phyloP scores from a whole-genome alignment of 2,888 invertebrate genomes.

The Furcula furcula region DNA sequence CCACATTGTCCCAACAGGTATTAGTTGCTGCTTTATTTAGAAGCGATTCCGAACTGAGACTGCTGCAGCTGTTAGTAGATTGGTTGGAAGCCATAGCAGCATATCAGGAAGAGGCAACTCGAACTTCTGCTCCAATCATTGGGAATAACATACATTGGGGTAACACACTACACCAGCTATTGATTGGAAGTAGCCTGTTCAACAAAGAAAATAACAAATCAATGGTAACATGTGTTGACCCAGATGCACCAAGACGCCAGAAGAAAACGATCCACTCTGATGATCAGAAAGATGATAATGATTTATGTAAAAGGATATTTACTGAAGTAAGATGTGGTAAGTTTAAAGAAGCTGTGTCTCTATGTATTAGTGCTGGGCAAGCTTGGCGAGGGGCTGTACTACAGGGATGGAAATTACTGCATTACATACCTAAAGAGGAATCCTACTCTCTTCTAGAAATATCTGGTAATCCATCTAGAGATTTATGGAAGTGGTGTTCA shows the following conservation, averaged over 20 bases:
- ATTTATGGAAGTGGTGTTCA: slow-evolving; percentile 89
- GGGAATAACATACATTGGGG: slow-evolving; percentile 92
- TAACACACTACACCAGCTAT: slow-evolving; percentile 91
- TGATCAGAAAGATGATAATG: slow-evolving; percentile 89
- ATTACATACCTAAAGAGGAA: slow-evolving; percentile 90
- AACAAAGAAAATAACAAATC: slow-evolving; percentile 67
- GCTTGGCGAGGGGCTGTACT: slow-evolving; percentile 95
- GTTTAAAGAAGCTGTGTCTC: slow-evolving; percentile 90
- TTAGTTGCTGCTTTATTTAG: slow-evolving; percentile 64
- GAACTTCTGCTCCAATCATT: slow-evolving; percentile 66
- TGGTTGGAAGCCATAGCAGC: slow-evolving; percentile 95
- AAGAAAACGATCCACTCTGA: slow-evolving; percentile 90
- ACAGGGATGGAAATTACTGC: slow-evolving; percentile 94
- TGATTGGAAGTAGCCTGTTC: slow-evolving; percentile 74
- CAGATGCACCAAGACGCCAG: slow-evolving; percentile 93
- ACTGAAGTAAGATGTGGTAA: slow-evolving; percentile 92
- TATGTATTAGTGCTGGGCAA: slow-evolving; percentile 93
- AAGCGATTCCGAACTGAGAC: slow-evolving; percentile 81
- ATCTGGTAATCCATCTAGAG: slow-evolving; percentile 91
- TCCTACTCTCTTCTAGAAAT: slow-evolving; percentile 77
- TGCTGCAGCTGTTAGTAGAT: slow-evolving; percentile 93
- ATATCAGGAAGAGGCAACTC: slow-evolving; percentile 86
- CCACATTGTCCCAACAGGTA: slow-evolving; percentile 62
- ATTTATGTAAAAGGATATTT: slow-evolving; percentile 83
- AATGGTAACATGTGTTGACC: slow-evolving; percentile 88